Conservation (phyloP, 1,140 invertebrate genomes). For the Drosophila miranda region DNA sequence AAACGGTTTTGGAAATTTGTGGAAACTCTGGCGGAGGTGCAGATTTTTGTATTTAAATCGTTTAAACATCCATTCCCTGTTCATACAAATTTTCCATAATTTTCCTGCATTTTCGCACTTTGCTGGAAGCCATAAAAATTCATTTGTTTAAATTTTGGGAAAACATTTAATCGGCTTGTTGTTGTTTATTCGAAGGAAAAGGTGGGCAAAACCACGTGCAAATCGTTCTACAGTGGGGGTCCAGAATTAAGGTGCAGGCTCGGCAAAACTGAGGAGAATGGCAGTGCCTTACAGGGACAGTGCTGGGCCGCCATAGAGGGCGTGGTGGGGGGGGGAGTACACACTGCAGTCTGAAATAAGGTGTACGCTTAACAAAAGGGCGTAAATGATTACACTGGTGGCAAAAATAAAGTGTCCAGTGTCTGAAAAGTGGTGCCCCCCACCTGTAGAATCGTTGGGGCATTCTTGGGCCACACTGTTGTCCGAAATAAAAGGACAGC, state of each 20-base stretch:
- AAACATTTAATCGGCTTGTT: slow-evolving; percentile 7
- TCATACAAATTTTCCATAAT: slow-evolving; percentile 7
- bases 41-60: slow-evolving; percentile 2
- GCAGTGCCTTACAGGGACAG: no score
- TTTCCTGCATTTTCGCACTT: background rate
- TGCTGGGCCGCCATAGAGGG: no score
- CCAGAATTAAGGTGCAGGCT: no score
- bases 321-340: no score
- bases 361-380: no score
- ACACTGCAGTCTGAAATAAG: background rate
- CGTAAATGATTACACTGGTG: background rate
- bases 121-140: slow-evolving; percentile 21
- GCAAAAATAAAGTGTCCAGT: background rate
- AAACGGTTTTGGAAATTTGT: slow-evolving; percentile 2
- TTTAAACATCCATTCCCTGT: slow-evolving; percentile 11
- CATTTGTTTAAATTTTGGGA: slow-evolving; percentile 1
- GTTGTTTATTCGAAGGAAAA: slow-evolving; percentile 14
- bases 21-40: background rate
- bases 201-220: no score
- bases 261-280: no score
- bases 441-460: background rate
- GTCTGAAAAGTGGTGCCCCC: background rate
- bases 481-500: slow-evolving; percentile 13
- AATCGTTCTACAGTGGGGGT: no score
- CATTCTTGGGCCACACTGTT: background rate